Percentiles rank a stretch among this genome's conserved stretches.
phyloP scores from a whole-genome alignment of 2,888 invertebrate species.

The Drosophila kambysellisi region DNA sequence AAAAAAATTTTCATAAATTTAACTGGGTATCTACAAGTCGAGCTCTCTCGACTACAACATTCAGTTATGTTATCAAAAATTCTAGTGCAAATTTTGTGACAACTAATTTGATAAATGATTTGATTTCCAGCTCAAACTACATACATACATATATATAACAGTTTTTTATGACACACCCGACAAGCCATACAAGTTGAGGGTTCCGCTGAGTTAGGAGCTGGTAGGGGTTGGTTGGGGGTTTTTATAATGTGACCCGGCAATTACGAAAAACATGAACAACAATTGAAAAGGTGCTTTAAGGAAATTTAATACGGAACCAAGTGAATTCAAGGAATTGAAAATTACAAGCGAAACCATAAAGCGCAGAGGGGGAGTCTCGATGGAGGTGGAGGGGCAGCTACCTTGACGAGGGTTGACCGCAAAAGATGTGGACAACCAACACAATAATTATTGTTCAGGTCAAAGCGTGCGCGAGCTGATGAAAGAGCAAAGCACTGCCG shows the following conservation, averaged over 20 bases:
- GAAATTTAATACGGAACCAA: conserved; percentile 59
- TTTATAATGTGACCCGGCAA: conserved; percentile 48
- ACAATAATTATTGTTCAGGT: conserved; percentile 16
- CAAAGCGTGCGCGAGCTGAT: conserved; percentile 44
- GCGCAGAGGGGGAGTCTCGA: neutral
- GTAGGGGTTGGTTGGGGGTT: neutral
- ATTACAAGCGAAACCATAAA: conserved; percentile 44
- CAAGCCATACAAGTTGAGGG: conserved; percentile 54
- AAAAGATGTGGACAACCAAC: conserved; percentile 15
- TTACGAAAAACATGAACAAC: conserved; percentile 74
- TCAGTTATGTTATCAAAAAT: neutral
- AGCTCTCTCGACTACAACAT: neutral
- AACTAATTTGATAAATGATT: neutral
- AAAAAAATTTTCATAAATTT: neutral
- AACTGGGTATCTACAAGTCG: neutral
- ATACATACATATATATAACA: neutral
- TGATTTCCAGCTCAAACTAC: neutral
- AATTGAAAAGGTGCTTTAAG: conserved; percentile 65
- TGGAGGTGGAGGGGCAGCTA: neutral
- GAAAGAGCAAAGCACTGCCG: conserved; percentile 56
- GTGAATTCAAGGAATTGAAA: conserved; percentile 34
- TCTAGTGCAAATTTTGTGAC: neutral
- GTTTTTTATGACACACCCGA: conserved; percentile 58
- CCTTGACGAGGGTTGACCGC: conserved; percentile 17
- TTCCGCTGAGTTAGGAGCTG: neutral